These are phyloP conservation scores for Actinernus sp. DNA, from an alignment of 92 coral and sea anemone species.

Conservation along the genomic window DNA sequence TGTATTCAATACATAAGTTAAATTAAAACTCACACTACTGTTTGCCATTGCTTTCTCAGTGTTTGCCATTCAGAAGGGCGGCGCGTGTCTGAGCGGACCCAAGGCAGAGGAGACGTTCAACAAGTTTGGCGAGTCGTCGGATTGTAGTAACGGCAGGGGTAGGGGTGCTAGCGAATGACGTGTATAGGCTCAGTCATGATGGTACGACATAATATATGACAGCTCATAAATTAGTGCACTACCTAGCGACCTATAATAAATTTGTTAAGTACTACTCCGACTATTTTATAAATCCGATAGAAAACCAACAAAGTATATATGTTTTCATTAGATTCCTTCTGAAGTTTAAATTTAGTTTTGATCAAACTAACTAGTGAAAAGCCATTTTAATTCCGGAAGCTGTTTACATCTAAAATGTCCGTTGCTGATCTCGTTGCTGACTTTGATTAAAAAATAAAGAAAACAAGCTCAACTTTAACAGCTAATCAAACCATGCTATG, in stretches of 20 bases:
- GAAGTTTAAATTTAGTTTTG: too few species aligned
- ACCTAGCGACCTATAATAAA: too few species aligned
- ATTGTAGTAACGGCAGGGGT: slow-evolving; percentile 84
- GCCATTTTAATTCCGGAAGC: too few species aligned
- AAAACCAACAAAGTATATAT: background rate
- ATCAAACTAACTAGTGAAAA: too few species aligned
- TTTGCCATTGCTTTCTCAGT: slow-evolving; percentile 69
- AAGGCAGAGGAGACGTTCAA: slow-evolving; percentile 70
- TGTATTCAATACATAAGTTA: too few species aligned
- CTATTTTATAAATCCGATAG: background rate
- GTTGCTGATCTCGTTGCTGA: too few species aligned
- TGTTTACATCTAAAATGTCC: too few species aligned
- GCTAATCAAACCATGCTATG: too few species aligned
- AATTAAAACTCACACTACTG: too few species aligned
- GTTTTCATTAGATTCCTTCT: background rate
- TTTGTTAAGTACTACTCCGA: background rate
- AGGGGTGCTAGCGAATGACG: slow-evolving; percentile 72
- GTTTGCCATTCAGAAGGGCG: slow-evolving; percentile 93
- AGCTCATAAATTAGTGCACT: too few species aligned
- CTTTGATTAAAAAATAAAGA: too few species aligned
- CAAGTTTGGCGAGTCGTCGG: slow-evolving; percentile 77
- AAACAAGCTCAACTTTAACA: too few species aligned
- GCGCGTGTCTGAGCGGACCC: slow-evolving; percentile 89
- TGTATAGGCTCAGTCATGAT: slow-evolving; percentile 67
- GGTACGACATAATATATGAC: slow-evolving; percentile 49